These are phyloP conservation scores for Corticium candelabrum DNA, from an alignment of 37 sponge, comb jelly and placozoan species.

Conservation along the genomic window DNA sequence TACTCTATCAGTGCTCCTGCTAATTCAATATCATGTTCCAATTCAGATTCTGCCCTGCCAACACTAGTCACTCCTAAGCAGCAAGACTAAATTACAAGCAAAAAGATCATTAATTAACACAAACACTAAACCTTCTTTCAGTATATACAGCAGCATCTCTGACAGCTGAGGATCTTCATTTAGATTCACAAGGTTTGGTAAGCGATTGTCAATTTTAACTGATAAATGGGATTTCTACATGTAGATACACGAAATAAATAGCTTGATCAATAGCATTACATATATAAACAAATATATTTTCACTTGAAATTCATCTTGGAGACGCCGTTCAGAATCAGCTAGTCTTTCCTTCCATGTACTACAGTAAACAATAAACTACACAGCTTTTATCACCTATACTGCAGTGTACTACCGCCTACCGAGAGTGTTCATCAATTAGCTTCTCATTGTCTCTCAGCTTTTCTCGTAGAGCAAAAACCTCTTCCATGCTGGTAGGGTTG, in stretches of 20 bases:
- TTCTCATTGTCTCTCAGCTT: constrained; percentile 56
- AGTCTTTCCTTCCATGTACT: constrained; percentile 67
- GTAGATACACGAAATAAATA: not conserved
- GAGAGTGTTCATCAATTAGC: constrained; percentile 44
- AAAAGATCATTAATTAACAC: not conserved
- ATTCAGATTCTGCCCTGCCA: constrained; percentile 21
- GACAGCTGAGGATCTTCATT: constrained; percentile 87
- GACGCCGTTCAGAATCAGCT: constrained; percentile 39
- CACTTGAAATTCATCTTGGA: constrained; percentile 67
- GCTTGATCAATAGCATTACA: not conserved
- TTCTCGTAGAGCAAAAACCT: constrained; percentile 32
- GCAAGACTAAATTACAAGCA: not conserved
- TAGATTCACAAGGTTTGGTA: constrained; percentile 80
- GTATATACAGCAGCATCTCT: constrained; percentile 67
- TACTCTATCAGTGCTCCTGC: constrained; percentile 52
- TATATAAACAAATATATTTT: not conserved
- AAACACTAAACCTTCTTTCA: constrained; percentile 49
- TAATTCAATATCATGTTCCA: constrained; percentile 53
- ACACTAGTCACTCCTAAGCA: constrained; percentile 47
- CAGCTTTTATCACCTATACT: too few relatives aligned
- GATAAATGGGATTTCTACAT: constrained; percentile 54
- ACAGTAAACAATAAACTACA: not conserved
- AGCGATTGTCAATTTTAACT: constrained; percentile 56
- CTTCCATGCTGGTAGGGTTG: constrained; percentile 9
- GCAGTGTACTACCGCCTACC: constrained; percentile 15